Percentiles rank a stretch among this genome's conserved stretches.
phyloP scores from a whole-genome alignment of 1,140 invertebrate species.

The Papilio polytes region DNA sequence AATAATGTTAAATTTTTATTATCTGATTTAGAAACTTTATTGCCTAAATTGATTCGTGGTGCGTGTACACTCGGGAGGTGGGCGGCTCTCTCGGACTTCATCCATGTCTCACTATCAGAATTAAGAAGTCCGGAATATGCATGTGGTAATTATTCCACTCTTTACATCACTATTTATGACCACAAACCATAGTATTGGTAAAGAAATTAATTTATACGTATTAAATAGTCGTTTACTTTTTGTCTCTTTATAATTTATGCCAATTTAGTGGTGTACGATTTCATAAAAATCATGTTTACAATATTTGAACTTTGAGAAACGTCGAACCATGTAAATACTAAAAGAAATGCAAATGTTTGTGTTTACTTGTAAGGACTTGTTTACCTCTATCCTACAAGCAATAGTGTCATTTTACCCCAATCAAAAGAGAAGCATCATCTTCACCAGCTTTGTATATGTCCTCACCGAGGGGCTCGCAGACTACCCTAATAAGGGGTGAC shows the following conservation, averaged over 20 bases:
- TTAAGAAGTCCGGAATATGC: not conserved
- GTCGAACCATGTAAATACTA: not conserved
- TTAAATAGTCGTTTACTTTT: not conserved
- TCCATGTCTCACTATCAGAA: constrained; percentile 1
- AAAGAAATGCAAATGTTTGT: too few relatives aligned
- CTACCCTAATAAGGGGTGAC: too few relatives aligned
- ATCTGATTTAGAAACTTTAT: constrained; percentile 64
- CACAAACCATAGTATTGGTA: not conserved
- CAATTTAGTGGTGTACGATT: not conserved
- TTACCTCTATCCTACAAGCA: too few relatives aligned
- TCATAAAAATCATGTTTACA: not conserved
- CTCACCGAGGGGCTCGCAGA: too few relatives aligned
- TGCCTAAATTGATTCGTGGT: constrained; percentile 47
- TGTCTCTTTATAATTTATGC: not conserved
- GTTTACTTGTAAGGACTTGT: too few relatives aligned
- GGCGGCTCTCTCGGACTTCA: constrained; percentile 39
- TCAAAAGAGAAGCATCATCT: not conserved
- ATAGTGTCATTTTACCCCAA: not conserved
- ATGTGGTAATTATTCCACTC: constrained; percentile 11
- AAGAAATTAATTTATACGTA: not conserved
- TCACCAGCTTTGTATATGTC: too few relatives aligned
- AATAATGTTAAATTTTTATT: constrained; percentile 71
- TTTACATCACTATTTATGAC: constrained; percentile 9
- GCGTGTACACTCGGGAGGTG: constrained; percentile 43
- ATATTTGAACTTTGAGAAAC: not conserved